These are phyloP conservation scores for Alauda arvensis DNA, from an alignment of 2,797 vertebrate genomes.

Conservation along the genomic window DNA sequence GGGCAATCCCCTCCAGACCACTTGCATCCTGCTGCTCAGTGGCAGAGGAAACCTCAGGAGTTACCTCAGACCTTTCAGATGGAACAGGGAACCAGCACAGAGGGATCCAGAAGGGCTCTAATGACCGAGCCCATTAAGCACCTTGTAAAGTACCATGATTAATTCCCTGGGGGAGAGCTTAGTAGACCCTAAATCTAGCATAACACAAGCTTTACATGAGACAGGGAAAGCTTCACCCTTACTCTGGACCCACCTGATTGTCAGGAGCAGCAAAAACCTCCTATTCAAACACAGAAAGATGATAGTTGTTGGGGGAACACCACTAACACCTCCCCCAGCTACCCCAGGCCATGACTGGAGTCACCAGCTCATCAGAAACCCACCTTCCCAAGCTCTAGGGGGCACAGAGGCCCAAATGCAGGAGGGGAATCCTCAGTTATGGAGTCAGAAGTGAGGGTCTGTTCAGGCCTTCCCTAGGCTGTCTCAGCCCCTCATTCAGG, in stretches of 20 bases:
- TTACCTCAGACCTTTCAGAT: neutral
- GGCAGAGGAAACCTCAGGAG: neutral
- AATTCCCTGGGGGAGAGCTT: neutral
- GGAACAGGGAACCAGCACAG: neutral
- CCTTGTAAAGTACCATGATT: neutral
- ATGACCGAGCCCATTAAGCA: neutral
- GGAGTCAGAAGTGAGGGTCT: neutral
- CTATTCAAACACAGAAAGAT: neutral
- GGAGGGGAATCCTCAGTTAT: neutral
- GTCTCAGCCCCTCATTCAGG: neutral
- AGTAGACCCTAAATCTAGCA: neutral
- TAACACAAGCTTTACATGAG: neutral
- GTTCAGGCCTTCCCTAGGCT: neutral
- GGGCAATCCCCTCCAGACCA: neutral
- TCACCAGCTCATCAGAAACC: neutral
- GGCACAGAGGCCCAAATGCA: neutral
- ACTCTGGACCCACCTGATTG: neutral
- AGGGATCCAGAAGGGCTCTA: neutral
- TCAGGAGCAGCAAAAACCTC: neutral
- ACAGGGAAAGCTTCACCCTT: neutral
- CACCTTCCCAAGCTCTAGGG: neutral
- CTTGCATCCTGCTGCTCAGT: rapidly evolving
- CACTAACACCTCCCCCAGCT: neutral
- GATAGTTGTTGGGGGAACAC: neutral
- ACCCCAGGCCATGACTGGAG: neutral